Evolutionary conservation across 2,888 invertebrate genomes (phyloP).

Genomic region (Epinotia ramella): DNA sequence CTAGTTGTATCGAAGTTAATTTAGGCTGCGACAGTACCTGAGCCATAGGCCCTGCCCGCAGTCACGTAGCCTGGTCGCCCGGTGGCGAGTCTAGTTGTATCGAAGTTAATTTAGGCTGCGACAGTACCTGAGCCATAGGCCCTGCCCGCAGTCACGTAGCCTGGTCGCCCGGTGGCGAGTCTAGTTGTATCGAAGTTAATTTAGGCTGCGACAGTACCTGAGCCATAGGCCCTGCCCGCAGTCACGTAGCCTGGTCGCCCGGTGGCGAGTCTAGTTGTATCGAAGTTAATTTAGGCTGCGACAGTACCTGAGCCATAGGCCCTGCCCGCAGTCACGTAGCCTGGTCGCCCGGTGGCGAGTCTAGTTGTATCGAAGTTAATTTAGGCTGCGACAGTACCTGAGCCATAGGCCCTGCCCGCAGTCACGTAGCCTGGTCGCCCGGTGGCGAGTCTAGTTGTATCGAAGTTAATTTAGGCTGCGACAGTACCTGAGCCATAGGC

Average conservation of each 20-base stretch:
- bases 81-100: constrained; percentile 18
- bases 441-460: constrained; percentile 18
- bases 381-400: constrained; percentile 57
- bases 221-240: constrained; percentile 59
- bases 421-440: constrained; percentile 72
- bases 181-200: constrained; percentile 49
- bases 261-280: constrained; percentile 18
- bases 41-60: constrained; percentile 59
- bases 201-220: constrained; percentile 57
- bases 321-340: constrained; percentile 76
- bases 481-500: constrained; percentile 53
- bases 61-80: constrained; percentile 72
- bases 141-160: constrained; percentile 76
- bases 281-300: constrained; percentile 59
- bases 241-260: constrained; percentile 72
- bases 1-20: constrained; percentile 49
- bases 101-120: constrained; percentile 59
- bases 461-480: constrained; percentile 59
- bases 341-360: constrained; percentile 50
- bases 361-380: constrained; percentile 49
- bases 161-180: constrained; percentile 50
- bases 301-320: constrained; percentile 53
- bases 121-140: constrained; percentile 53
- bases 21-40: constrained; percentile 57
- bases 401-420: constrained; percentile 59